Evolutionary conservation across 2,113 vertebrate species (phyloP).

Genomic region (Pelvicachromis taeniatus): DNA sequence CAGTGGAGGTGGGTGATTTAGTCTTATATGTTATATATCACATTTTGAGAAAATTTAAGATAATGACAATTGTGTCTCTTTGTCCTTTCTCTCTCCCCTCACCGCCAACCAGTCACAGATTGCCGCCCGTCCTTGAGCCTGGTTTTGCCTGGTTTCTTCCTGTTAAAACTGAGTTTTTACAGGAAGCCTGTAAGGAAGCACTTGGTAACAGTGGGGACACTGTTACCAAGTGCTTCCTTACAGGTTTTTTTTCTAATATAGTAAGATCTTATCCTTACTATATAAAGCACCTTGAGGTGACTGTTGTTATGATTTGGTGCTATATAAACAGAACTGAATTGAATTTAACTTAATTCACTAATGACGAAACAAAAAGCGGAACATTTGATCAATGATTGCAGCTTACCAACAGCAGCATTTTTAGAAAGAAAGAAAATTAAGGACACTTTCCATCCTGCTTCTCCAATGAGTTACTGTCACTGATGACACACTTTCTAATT

Average conservation of each 20-base stretch:
- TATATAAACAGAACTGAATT: not conserved
- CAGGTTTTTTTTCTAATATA: not conserved
- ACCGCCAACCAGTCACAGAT: too few relatives aligned
- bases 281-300: not conserved
- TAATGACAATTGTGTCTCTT: not conserved
- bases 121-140: too few relatives aligned
- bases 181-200: too few relatives aligned
- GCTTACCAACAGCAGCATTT: not conserved
- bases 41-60: not conserved
- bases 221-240: not conserved
- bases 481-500: not conserved
- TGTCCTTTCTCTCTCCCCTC: not conserved
- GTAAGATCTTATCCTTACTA: not conserved
- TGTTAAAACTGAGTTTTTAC: not conserved
- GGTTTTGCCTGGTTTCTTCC: too few relatives aligned
- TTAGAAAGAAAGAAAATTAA: not conserved
- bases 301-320: not conserved
- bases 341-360: not conserved
- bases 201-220: too few relatives aligned
- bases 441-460: not conserved
- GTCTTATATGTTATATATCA: not conserved
- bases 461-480: not conserved
- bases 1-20: fast-evolving
- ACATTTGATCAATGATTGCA: not conserved
- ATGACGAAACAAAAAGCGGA: not conserved